A percentile compares a stretch with the other conserved stretches of the same genome.
Evolutionary conservation across 2,888 invertebrate species (phyloP).

Genomic region (Druceiella hillmani): DNA sequence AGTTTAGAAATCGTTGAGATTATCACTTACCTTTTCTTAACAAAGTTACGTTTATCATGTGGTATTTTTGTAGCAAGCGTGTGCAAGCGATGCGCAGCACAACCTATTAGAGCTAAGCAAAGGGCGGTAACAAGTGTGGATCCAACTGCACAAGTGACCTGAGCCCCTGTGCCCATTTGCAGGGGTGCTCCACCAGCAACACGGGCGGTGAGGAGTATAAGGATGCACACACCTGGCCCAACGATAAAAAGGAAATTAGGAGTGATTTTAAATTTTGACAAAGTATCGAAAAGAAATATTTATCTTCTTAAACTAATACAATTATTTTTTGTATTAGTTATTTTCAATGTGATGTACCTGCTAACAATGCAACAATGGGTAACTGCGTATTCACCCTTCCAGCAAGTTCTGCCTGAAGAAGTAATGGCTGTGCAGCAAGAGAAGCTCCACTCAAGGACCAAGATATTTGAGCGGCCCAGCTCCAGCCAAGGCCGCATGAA

Average conservation of each 20-base stretch:
- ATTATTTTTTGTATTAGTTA: no score
- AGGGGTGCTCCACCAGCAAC: slow-evolving; percentile 58
- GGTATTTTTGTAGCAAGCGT: slow-evolving; percentile 56
- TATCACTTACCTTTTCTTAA: slow-evolving; percentile 52
- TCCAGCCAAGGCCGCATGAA: slow-evolving; percentile 58
- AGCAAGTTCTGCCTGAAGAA: slow-evolving; percentile 65
- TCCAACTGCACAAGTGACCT: slow-evolving; percentile 62
- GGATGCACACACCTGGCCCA: slow-evolving; percentile 56
- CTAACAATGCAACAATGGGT: slow-evolving; percentile 62
- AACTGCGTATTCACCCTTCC: slow-evolving; percentile 54
- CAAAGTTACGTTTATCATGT: slow-evolving; percentile 49
- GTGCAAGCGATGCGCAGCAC: slow-evolving; percentile 57
- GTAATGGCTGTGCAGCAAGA: slow-evolving; percentile 63
- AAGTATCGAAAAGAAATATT: background rate
- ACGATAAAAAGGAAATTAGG: background rate
- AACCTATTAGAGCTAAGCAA: slow-evolving; percentile 62
- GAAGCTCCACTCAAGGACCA: slow-evolving; percentile 64
- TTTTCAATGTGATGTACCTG: no score
- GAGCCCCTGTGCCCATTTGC: slow-evolving; percentile 52
- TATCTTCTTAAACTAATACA: no score
- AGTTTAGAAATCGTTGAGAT: background rate
- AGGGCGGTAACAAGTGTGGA: slow-evolving; percentile 62
- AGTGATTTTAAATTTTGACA: background rate
- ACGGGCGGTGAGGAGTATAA: slow-evolving; percentile 61
- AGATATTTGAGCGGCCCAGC: slow-evolving; percentile 62